phyloP scores from a whole-genome alignment of 2,888 invertebrate genomes.

The Dicroscelio sp. region DNA sequence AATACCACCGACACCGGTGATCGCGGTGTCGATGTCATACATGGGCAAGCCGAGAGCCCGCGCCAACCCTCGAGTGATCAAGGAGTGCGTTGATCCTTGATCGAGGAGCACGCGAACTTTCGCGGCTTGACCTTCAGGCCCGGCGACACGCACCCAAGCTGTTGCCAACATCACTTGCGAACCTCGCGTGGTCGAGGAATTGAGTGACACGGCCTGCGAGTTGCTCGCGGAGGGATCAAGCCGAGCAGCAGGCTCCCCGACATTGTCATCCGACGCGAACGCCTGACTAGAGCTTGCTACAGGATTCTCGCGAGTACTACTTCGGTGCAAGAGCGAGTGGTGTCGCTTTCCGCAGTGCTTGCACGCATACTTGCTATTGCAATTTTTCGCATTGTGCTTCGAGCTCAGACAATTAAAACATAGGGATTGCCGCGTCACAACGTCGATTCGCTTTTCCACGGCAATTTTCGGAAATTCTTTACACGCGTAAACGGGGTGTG shows the following conservation, averaged over 20 bases:
- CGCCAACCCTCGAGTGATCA: background rate
- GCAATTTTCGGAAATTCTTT: background rate
- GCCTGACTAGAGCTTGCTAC: background rate
- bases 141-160: background rate
- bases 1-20: background rate
- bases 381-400: too few relatives aligned
- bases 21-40: background rate
- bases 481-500: background rate
- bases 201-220: background rate
- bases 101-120: background rate
- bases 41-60: background rate
- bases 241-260: background rate
- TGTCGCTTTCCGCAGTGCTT: background rate
- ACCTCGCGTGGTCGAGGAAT: background rate
- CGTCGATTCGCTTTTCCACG: background rate
- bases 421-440: background rate
- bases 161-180: background rate
- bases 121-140: background rate
- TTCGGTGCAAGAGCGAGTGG: background rate
- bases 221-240: background rate
- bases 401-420: slow-evolving; percentile 8
- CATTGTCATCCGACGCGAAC: background rate
- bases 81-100: background rate
- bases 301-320: too few relatives aligned
- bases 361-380: background rate